Base-by-base conservation (phyloP, 2,888 invertebrate species). In the Nomada fucata region DNA sequence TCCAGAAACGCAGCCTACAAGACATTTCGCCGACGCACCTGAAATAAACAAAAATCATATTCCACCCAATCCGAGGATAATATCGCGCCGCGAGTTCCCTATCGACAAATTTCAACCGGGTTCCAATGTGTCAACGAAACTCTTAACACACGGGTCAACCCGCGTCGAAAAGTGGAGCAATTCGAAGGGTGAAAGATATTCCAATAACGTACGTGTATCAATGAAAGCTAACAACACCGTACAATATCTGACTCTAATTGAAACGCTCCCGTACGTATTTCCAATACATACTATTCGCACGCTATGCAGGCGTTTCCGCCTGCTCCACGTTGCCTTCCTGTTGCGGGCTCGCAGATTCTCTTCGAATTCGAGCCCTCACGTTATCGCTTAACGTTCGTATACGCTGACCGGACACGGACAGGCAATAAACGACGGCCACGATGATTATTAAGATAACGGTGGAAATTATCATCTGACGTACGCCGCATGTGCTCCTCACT, bases 391-490 rank as follows among this genome's bases (percentile, higher is more conserved):
- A 4, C 5, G 36, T 29, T 20, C 13, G 63, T 15, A 29, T 3
- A 63, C 29, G 64, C 9, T 72, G 70, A 2, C 59, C 53, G n/a
- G 63, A 42, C 15, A 18, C 4, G 7, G 63, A 74, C 50, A 76
- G 9, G 65, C 61, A 78, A 47, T 87, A 87, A 23, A 76, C 13
- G 20, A 61, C 47, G 3, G 50, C 36, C 52, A 79, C 9, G 18
- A 87, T 60, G 57, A 87, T 11, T 5, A 86, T 29, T 11, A 87
- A 44, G 9, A 87, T 36, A 23, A 83, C 0, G 29, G 61, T 23
- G n/a, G 74, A 69, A 10, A 86, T 52, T 10, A 87, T 18, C 73
- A 83, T 76, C 29, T 81, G 86, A 7, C 68, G 79, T 5, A 13
- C 20, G 7, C 76, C 69, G 65, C 87, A 87, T 57, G 23, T 75